A percentile compares a stretch with the other conserved stretches of the same genome.
These are phyloP conservation scores for Zaprionus gabonicus DNA, from an alignment of 1,140 invertebrate species.

Conservation along the genomic window DNA sequence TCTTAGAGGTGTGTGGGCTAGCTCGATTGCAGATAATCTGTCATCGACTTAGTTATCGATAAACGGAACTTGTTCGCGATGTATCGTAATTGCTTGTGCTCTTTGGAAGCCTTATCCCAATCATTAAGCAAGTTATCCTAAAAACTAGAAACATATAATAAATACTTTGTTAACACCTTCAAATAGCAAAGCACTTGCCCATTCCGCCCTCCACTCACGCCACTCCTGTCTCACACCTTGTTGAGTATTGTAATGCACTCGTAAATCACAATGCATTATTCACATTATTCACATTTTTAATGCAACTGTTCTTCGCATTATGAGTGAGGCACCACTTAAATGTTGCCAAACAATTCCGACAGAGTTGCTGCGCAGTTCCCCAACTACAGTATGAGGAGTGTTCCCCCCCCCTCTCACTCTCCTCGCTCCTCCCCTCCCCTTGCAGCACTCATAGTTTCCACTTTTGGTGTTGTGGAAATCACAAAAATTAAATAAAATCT, in stretches of 20 bases:
- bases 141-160: background rate
- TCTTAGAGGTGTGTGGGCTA: no score
- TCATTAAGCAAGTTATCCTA: no score
- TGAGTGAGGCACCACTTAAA: constrained; percentile 67
- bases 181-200: no score
- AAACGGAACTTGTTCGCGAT: no score
- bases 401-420: background rate
- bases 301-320: constrained; percentile 42
- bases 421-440: background rate
- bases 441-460: constrained; percentile 51
- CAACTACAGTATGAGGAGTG: constrained; percentile 2
- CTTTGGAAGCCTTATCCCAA: no score
- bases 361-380: constrained; percentile 7
- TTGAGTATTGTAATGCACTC: constrained; percentile 14
- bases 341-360: constrained; percentile 71
- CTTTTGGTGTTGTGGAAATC: constrained; percentile 59
- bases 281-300: constrained; percentile 33
- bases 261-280: constrained; percentile 32
- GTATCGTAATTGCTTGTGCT: no score
- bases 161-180: background rate
- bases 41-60: no score
- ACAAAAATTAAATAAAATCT: constrained; percentile 81
- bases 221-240: background rate
- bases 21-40: no score
- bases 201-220: background rate